Conservation (phyloP, 2,113 vertebrate species). For the Sylvietta virens region DNA sequence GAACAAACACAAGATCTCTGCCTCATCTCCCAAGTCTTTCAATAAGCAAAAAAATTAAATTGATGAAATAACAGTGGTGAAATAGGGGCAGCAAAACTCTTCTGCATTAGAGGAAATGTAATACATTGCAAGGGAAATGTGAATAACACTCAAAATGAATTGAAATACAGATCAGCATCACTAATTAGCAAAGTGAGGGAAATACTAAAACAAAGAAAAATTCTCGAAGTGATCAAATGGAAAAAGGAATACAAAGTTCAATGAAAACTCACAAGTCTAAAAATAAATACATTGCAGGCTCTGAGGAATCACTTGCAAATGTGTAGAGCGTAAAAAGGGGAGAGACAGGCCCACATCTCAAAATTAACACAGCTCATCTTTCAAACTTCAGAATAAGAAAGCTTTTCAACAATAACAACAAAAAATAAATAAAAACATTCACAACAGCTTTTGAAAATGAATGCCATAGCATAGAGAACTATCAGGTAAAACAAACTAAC, state of each 20-base stretch:
- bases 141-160: not conserved
- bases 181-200: not conserved
- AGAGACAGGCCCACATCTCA: not conserved
- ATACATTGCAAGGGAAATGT: not conserved
- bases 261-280: not conserved
- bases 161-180: not conserved
- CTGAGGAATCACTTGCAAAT: not conserved
- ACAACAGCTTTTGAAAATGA: not conserved
- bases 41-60: not conserved
- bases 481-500: not conserved
- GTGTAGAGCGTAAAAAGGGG: not conserved
- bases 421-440: not conserved
- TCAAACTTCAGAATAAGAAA: not conserved
- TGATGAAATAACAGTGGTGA: not conserved
- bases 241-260: not conserved
- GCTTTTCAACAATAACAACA: not conserved
- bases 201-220: not conserved
- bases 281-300: not conserved
- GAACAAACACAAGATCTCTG: not conserved
- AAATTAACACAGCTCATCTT: not conserved
- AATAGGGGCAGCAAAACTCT: not conserved
- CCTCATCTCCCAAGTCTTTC: not conserved
- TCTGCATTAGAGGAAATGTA: not conserved
- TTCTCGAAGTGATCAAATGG: not conserved
- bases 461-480: not conserved